Evolutionary conservation across 2,113 vertebrate species (phyloP), one percentile per base, ranked within the genome.

Genomic region (Gymnocephalus cernua): DNA sequence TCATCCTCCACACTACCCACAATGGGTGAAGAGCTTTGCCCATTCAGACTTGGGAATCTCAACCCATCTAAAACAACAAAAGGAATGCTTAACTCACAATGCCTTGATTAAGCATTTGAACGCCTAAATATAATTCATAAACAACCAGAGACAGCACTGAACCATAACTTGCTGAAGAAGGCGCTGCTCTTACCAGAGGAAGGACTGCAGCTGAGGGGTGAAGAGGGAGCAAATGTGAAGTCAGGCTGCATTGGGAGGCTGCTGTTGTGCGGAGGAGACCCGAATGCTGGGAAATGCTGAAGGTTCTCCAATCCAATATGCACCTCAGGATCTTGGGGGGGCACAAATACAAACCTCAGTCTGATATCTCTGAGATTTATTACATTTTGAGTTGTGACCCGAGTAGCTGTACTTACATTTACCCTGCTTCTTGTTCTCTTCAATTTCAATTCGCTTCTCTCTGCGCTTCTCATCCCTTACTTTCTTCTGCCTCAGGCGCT

Each of bases 271-370:
- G 88, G 95, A 4, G 90, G 95, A 38, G 95, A 96, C 3, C 95
- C 96, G 81, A 99, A 98, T 53, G 97, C 97, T 90, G 98, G 98
- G 89, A 99, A 99, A 92, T 99, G 97, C 91, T 99, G 97, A 72
- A 98, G 95, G 93, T 99, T 99, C 94, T 99, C 98, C n/a, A 99
- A 90, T 45, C 97, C 97, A 88, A 99, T 98, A 81, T 96, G 97
- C 81, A 99, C 97, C 92, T 99, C 98, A 7, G 98, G 98, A 92
- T 98, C 98, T 99, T 91, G 67, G 16, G 11, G 18, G 32, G 6
- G 12, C 27, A 13, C 5, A 62, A 51, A 58, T 13, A 25, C 2
- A 68, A 25, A 7, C 9, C 1, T 48, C 9, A 19, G 29, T 44
- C 3, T 10, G 4, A 29, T 4, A 27, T 21, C 35, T 13, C 54